phyloP scores from a whole-genome alignment of 2,113 vertebrate genomes.

The Syngnathus scovelli region DNA sequence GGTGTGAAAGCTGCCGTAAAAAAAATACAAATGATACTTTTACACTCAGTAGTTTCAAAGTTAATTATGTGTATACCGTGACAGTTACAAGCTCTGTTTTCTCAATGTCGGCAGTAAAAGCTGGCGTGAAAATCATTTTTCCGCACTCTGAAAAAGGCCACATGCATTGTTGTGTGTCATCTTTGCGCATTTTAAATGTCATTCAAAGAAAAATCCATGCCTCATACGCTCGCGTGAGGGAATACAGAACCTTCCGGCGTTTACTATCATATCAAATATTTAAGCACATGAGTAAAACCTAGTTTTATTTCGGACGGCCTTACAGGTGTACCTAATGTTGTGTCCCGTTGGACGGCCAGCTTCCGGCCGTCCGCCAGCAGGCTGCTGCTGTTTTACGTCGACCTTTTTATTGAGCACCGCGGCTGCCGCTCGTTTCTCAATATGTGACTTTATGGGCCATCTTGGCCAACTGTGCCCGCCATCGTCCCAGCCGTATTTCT shows the following conservation, averaged over 20 bases:
- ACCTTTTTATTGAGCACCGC: not conserved
- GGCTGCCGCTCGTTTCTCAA: conserved; percentile 6
- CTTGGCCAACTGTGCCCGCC: conserved; percentile 18
- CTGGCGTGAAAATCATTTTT: not conserved
- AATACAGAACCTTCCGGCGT: not conserved
- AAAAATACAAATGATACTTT: not conserved
- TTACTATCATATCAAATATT: not conserved
- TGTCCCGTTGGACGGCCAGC: not conserved
- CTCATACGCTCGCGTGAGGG: not conserved
- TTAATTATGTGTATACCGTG: not conserved
- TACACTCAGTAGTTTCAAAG: not conserved
- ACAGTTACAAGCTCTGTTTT: conserved; percentile 2
- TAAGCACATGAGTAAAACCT: not conserved
- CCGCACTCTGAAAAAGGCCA: not conserved
- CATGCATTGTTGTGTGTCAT: conserved; percentile 1
- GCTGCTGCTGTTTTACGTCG: not conserved
- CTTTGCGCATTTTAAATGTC: not conserved
- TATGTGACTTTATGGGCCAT: conserved; percentile 27
- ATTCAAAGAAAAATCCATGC: conserved; percentile 2
- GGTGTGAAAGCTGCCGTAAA: not conserved
- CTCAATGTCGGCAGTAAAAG: not conserved
- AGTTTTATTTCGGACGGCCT: not conserved
- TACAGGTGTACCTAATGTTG: not conserved
- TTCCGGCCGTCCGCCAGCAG: not conserved
- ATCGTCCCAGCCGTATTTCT: conserved; percentile 1